phyloP scores from a whole-genome alignment of 2,113 vertebrate genomes.

The Aspidoscelis tigris region DNA sequence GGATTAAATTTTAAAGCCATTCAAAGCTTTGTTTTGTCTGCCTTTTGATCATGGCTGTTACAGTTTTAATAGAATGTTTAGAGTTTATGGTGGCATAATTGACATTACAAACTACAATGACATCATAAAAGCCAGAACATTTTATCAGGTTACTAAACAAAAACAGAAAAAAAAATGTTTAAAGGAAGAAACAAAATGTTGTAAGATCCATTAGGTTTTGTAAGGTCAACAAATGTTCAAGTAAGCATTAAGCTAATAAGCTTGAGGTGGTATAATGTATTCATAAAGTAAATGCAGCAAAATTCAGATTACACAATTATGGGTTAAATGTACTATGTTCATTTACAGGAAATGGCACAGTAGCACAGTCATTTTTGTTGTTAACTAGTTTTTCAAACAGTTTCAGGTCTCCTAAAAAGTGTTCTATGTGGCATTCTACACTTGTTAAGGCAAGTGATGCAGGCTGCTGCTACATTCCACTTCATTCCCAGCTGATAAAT shows the following conservation, averaged over 20 bases:
- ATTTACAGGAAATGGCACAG: conserved; percentile 9
- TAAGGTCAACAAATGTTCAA: conserved; percentile 28
- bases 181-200: background rate
- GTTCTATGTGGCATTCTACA: background rate
- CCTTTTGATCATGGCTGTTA: conserved; percentile 8
- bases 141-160: conserved; percentile 40
- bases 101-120: conserved; percentile 21
- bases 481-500: background rate
- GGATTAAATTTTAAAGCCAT: conserved; percentile 6
- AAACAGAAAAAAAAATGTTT: conserved; percentile 7
- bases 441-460: background rate
- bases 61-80: conserved; percentile 18
- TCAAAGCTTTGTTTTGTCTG: background rate
- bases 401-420: too few species aligned
- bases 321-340: conserved; percentile 22
- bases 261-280: conserved; percentile 8
- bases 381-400: background rate
- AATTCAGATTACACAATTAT: background rate
- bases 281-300: conserved; percentile 31
- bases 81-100: conserved; percentile 15
- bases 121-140: conserved; percentile 20
- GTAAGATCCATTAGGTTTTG: conserved; percentile 11
- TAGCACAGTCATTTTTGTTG: background rate
- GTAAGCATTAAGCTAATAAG: conserved; percentile 27
- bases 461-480: background rate